These are phyloP conservation scores for Conus canariensis DNA, from an alignment of 2,888 invertebrate genomes.

Conservation along the genomic window DNA sequence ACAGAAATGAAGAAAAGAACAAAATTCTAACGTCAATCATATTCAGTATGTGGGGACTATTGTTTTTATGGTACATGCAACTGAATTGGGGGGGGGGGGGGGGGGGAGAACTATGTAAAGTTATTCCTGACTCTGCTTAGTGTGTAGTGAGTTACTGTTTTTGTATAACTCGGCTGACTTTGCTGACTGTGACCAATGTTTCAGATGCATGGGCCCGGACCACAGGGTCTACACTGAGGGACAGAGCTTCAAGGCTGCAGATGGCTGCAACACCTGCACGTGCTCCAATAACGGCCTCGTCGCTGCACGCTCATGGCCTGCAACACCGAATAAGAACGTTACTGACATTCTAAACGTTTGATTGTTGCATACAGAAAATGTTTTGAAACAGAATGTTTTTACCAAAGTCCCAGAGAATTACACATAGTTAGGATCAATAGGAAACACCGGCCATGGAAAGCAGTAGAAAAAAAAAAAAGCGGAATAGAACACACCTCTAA, in stretches of 20 bases:
- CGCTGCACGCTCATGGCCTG: constrained; percentile 35
- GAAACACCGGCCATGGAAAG: background rate
- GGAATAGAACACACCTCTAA: no score
- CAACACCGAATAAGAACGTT: no score
- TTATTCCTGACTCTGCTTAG: background rate
- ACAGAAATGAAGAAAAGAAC: no score
- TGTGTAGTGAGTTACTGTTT: background rate
- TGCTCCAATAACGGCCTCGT: constrained; percentile 1
- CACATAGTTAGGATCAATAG: background rate
- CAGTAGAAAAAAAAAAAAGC: no score
- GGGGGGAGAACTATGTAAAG: no score
- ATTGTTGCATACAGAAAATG: background rate
- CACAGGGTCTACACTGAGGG: background rate
- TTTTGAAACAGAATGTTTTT: background rate
- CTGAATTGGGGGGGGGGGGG: no score
- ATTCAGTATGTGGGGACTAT: background rate
- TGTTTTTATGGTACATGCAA: no score
- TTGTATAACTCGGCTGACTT: no score
- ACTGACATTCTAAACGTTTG: background rate
- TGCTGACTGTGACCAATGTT: no score
- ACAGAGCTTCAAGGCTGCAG: constrained; percentile 25
- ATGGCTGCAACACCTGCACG: constrained; percentile 42
- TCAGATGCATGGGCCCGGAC: constrained; percentile 30
- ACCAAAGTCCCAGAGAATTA: background rate
- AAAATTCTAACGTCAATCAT: background rate